Base-by-base conservation (phyloP, 2,113 vertebrate species). In the Riparia riparia region DNA sequence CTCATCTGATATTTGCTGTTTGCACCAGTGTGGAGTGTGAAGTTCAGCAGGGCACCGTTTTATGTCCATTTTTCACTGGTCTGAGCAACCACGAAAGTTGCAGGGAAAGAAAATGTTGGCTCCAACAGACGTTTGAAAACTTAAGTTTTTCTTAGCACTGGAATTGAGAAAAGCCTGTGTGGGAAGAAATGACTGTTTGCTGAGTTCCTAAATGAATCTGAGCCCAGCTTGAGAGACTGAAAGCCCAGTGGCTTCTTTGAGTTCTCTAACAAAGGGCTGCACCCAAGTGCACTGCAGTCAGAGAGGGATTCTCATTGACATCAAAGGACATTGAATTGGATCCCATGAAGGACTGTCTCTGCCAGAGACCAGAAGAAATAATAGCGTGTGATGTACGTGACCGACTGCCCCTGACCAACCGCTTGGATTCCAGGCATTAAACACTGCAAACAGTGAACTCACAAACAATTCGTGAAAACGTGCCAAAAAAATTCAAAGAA, bases 381-480 rank as follows among this genome's bases (percentile, higher is more conserved):
- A 81, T 18, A 90, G n/a, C 72, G 19, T 64, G 61, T 82, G 94
- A 91, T 92, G 77, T 95, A 95, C 49, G 81, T 95, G 95, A 97
- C 91, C 86, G 68, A 29, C 56, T 11, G 64, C 77, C 86, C 89
- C 77, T 14, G 87, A 93, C 86, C 77, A 89, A 63, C 71, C 0
- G 0, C 86, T 78, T 2, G 6, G 91, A 94, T 84, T 54, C 80
- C 90, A 65, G 78, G 86, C 86, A 64, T 78, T 88, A 80, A 95
- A 57, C 34, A 17, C 76, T 74, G 56, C 86, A 90, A 86, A 80
- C 70, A 86, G 51, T 3, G 25, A 86, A 65, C 51, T 88, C 2
- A 2, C 90, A 89, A 78, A 96, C 93, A 96, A 96, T 97, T 93
- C 41, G 71, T 78, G 82, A 96, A 89, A 92, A 90, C 5, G 31